Base-by-base conservation (phyloP, 2,797 vertebrate species). In the Gobionotothen gibberifrons region DNA sequence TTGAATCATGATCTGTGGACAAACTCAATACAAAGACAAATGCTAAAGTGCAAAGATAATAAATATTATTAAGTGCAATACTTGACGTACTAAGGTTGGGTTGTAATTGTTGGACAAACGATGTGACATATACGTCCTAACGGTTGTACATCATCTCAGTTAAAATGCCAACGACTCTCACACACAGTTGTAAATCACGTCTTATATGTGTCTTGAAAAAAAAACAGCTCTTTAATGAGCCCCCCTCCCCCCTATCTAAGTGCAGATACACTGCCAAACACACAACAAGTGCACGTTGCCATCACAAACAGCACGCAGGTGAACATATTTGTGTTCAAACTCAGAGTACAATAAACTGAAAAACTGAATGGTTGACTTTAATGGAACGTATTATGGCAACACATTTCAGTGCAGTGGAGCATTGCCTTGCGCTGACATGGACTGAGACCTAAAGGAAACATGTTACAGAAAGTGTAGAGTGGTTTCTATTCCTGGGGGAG, bases 221-320 rank as follows among this genome's bases (percentile, higher is more conserved):
- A 11, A 19, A 42, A 9, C 9, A 44, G 12, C 22, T 36, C 7
- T 49, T 71, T 0, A 26, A 49, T 42, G 26, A 61, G 26, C 36
- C 52, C 40, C 16, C 46, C 40, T n/a, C n/a, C 15, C 32, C 6
- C 32, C 32, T 5, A 5, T 8, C 13, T 53, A 0, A 55, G 17
- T 49, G 61, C 40, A 57, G 22, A 54, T 22, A 58, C 60, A 21
- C 14, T 11, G 6, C 3, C 46, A 64, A 68, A 88, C 71, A 79
- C 71, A 56, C 62, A 88, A 85, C 75, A 85, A 72, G 64, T 26
- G 57, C 22, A 26, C 19, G 85, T 88, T 83, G 32, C 81, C 87
- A 87, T 86, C 72, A 83, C 85, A 89, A 67, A 76, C 77, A 19
- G 5, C 48, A 80, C 81, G 82, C 74, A 74, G 83, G 78, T 58